Evolutionary conservation across 2,888 invertebrate genomes (phyloP).

Genomic region (Caprella mutica): DNA sequence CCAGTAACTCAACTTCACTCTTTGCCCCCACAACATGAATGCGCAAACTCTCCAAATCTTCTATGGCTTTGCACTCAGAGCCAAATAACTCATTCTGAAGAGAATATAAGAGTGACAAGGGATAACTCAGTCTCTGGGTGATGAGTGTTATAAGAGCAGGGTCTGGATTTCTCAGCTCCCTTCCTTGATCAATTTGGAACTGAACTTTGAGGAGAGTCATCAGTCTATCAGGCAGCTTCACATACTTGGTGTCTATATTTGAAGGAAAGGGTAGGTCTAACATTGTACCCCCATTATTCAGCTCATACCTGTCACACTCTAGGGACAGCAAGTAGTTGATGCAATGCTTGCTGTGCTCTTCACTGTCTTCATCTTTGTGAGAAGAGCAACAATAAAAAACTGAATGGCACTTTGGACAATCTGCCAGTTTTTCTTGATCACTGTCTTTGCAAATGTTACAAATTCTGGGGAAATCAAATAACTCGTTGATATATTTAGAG

Average conservation of each 20-base stretch:
- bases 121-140: conserved; percentile 20
- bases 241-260: conserved; percentile 14
- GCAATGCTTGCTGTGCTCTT: conserved; percentile 14
- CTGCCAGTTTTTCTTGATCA: not conserved
- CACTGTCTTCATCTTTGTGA: conserved; percentile 1
- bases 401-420: conserved; percentile 14
- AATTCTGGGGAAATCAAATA: conserved; percentile 14
- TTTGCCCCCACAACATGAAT: conserved; percentile 29
- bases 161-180: conserved; percentile 1
- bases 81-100: conserved; percentile 10
- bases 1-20: conserved; percentile 15
- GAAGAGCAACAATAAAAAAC: conserved; percentile 20
- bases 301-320: conserved; percentile 15
- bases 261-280: conserved; percentile 20
- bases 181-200: not conserved
- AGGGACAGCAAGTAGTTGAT: conserved; percentile 6
- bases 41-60: not conserved
- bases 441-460: conserved; percentile 16
- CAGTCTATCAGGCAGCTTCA: conserved; percentile 9
- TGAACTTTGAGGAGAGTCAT: conserved; percentile 4
- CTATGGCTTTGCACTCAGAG: not conserved
- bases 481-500: too few species aligned
- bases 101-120: conserved; percentile 21
- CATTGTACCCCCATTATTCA: conserved; percentile 9
- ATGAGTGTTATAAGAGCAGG: conserved; percentile 9